phyloP scores from a whole-genome alignment of 1,140 invertebrate genomes.

The Armadillidium nasatum region DNA sequence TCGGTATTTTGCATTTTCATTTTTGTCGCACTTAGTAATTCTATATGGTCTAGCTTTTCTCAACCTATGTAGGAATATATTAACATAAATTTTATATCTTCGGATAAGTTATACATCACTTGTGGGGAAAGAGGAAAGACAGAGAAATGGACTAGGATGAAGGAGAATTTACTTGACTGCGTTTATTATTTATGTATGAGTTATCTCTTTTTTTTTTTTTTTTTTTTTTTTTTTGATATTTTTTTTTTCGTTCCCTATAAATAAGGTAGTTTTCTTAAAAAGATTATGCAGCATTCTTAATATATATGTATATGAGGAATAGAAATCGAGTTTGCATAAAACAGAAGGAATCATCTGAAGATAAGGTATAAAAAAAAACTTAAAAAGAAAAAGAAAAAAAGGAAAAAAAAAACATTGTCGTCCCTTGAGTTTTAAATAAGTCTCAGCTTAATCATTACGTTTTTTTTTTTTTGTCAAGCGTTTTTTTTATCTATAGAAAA shows the following conservation, averaged over 20 bases:
- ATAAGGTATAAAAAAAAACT: background rate
- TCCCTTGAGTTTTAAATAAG: background rate
- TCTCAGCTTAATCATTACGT: background rate
- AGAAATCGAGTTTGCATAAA: constrained; percentile 1
- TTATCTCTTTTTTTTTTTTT: background rate
- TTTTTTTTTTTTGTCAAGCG: background rate
- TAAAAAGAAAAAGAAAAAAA: background rate
- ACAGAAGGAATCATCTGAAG: constrained; percentile 10
- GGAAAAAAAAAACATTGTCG: background rate
- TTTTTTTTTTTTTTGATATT: too few relatives aligned
- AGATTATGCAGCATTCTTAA: constrained; percentile 13
- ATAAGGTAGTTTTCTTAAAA: constrained; percentile 11
- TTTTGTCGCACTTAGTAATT: background rate
- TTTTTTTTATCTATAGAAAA: background rate
- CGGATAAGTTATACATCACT: background rate
- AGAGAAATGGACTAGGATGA: too few relatives aligned
- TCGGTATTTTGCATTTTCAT: too few relatives aligned
- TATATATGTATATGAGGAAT: constrained; percentile 9
- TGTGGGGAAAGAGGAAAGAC: background rate
- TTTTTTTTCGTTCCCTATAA: constrained; percentile 1
- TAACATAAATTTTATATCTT: constrained; percentile 12
- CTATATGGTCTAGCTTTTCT: constrained; percentile 9
- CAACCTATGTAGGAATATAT: background rate
- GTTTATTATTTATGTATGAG: constrained; percentile 12
- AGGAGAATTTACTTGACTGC: background rate